phyloP scores from a whole-genome alignment of 2,797 vertebrate genomes.

The Mormyrops boulengeri region DNA sequence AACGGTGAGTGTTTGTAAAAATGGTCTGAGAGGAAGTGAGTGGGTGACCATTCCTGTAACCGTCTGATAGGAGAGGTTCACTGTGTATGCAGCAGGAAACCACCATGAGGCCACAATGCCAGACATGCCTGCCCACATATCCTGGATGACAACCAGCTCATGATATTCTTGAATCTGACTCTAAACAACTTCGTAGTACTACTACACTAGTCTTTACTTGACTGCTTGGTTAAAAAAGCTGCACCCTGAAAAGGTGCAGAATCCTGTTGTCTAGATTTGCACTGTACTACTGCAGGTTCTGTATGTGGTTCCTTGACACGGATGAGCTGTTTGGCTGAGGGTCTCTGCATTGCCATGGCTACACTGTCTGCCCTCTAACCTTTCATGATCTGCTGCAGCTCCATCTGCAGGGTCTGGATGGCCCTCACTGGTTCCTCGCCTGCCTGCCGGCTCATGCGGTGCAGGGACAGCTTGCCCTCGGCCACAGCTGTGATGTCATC shows the following conservation, averaged over 20 bases:
- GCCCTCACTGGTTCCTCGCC: slow-evolving; percentile 80
- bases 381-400: slow-evolving; percentile 97
- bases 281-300: background rate
- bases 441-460: slow-evolving; percentile 73
- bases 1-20: background rate
- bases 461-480: slow-evolving; percentile 82
- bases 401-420: slow-evolving; percentile 92
- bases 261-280: background rate
- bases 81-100: background rate
- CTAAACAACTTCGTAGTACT: background rate
- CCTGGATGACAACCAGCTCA: background rate
- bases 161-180: background rate
- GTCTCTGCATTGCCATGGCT: background rate
- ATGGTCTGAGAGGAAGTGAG: background rate
- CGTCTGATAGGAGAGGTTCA: background rate
- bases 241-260: background rate
- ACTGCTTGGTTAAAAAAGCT: background rate
- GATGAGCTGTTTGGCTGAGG: too few relatives aligned
- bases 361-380: slow-evolving; percentile 51
- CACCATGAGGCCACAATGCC: background rate
- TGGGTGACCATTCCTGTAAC: background rate
- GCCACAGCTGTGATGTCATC: slow-evolving; percentile 80
- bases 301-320: background rate
- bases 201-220: background rate
- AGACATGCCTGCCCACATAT: background rate